A percentile compares a stretch with the other conserved stretches of the same genome.
These are phyloP conservation scores for Leptopilina drosophilae DNA, from an alignment of 2,888 invertebrate species.

Conservation along the genomic window DNA sequence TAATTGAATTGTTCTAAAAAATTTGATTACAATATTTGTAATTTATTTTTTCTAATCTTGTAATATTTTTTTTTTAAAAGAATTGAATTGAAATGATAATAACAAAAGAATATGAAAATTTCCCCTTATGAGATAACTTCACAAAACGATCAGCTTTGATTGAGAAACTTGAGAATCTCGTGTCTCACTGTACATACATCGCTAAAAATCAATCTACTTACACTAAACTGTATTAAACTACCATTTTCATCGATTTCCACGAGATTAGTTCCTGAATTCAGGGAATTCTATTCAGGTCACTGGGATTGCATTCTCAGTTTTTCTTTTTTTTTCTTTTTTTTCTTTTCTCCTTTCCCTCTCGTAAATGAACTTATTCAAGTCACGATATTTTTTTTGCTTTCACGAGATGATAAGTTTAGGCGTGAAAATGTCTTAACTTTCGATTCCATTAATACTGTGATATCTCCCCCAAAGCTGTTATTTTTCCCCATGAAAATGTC, in stretches of 20 bases:
- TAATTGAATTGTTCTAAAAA: too few relatives aligned
- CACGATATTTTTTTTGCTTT: not conserved
- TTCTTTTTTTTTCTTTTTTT: not conserved
- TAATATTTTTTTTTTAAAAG: too few relatives aligned
- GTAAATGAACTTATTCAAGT: constrained; percentile 6
- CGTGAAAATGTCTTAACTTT: constrained; percentile 36
- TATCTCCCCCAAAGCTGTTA: constrained; percentile 21
- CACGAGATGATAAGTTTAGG: constrained; percentile 9
- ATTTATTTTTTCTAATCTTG: too few relatives aligned
- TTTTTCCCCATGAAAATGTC: constrained; percentile 34
- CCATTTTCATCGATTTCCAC: too few relatives aligned
- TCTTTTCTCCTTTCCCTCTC: not conserved
- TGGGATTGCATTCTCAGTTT: not conserved
- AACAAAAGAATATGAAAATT: too few relatives aligned
- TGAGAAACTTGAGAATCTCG: too few relatives aligned
- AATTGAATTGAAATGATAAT: too few relatives aligned
- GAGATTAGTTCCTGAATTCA: too few relatives aligned
- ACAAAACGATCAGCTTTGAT: too few relatives aligned
- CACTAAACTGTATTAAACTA: not conserved
- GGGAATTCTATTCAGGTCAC: not conserved
- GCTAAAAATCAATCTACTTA: not conserved
- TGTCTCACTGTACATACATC: too few relatives aligned
- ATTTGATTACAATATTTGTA: too few relatives aligned
- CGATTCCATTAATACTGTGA: constrained; percentile 39
- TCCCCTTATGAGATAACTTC: too few relatives aligned